Evolutionary conservation across 2,113 vertebrate species (phyloP), one percentile per base, ranked within the genome.

Genomic region (Ginglymostoma cirratum): DNA sequence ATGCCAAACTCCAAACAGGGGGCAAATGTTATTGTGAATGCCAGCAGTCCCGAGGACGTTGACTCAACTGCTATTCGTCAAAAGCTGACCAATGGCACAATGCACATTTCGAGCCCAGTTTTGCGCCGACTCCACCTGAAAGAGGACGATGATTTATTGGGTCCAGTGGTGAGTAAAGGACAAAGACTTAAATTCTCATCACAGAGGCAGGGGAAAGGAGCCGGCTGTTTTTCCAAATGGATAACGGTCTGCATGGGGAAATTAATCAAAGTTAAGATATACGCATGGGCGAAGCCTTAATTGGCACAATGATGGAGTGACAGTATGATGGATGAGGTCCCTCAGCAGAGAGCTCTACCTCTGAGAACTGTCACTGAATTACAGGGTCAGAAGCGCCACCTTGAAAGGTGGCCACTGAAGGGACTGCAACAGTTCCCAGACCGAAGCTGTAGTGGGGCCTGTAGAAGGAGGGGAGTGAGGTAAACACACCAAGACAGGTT

Each of bases 41-140:
- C 99, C 97, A 99, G 99, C 98, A 99, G 98, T 0, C 98, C 99
- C 97, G 99, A 99, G 3, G 99, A 99, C 97, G 99, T 99, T 0
- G 99, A 99, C 67, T 98, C 99, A 0, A 97, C 98, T 0, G 98
- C 99, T 97, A 99, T 99, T 0, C 98, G 98, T 8, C 99, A 99
- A 97, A 98, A 98, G 24, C 98, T 99, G 96, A 98, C 98, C 97
- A 99, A 99, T 0, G 99, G 99, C 94, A 98, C 98, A 83, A 98
- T 97, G 0, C 97, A 97, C 0, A 98, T 98, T 96, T 98, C 99
- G 48, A 99, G 99, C 96, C 99, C 99, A 0, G 99, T 99, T 95
- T 97, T 99, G 96, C 98, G 98, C 96, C 98, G 99, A n/a, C 98
- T 99, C 96, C 98, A 97, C 94, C 98, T 98, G 96, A 97, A 97